Evolutionary conservation across 2,888 invertebrate genomes (phyloP), one percentile per base, ranked within the genome.

Genomic region (Macrosoma leucophasiata): DNA sequence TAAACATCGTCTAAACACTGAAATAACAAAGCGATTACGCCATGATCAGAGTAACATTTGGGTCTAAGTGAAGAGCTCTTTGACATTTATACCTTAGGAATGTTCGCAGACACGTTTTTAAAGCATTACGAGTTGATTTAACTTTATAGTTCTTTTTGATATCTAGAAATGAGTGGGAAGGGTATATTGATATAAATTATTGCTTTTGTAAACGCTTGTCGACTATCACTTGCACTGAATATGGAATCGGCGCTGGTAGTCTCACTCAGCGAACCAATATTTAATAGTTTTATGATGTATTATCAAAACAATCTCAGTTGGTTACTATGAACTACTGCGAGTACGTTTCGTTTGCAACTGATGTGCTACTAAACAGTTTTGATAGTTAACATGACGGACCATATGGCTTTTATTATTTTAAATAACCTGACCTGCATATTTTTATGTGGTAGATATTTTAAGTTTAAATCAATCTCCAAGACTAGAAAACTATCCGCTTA

Each of bases 261-360:
- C 82, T 85, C 85, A 84, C 84, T 85, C 85, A 77, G 70, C 85
- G 79, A 71, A 73, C 71, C 67, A 78, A 85, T 85, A 84, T 85
- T 84, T 84, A 85, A 85, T 84, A 84, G 82, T 84, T 82, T 84
- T 84, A 84, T 85, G 85, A 85, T 84, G 79, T 84, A 85, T 84
- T 85, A 82, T 84, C 82, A 85, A 82, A 85, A 84, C 85, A 84
- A 81, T 81, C 81, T 68, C 60, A 64, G 62, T 59, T 65, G 77
- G 75, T 78, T 73, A 74, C 71, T 78, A 70, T 70, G 72, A 74
- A 74, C 52, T 48, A 61, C 61, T 71, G 65, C 60, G 61, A 56
- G 60, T 78, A 71, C 74, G 66, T 76, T 78, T 82, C 74, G 60
- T 67, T 56, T 81, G 69, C 65, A 66, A 62, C 66, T 62, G 48